These are phyloP conservation scores for Serrognathus titanus DNA, from an alignment of 2,888 invertebrate genomes.

Conservation along the genomic window DNA sequence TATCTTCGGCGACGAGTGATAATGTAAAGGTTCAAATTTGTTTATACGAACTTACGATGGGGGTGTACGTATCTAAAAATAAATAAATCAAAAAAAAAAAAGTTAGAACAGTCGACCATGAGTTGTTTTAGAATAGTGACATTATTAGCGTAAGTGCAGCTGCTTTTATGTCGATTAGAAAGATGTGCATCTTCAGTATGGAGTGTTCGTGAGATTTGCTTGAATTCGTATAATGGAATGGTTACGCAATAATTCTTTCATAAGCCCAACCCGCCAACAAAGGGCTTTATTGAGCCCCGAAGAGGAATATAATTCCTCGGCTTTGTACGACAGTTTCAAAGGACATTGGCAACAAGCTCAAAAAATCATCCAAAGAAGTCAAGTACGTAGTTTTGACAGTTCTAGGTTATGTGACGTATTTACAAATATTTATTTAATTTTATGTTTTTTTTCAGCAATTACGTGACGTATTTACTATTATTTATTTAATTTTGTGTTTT, in stretches of 20 bases:
- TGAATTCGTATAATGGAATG: conserved; percentile 39
- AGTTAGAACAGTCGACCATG: too few relatives aligned
- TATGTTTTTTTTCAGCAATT: too few relatives aligned
- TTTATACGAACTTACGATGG: too few relatives aligned
- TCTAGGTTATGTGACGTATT: conserved; percentile 16
- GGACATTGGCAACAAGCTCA: conserved; percentile 92
- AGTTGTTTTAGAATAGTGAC: too few relatives aligned
- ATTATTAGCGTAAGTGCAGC: too few relatives aligned
- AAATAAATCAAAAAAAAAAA: too few relatives aligned
- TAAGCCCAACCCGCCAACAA: conserved; percentile 37
- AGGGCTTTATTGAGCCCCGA: conserved; percentile 29
- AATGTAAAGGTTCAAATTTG: too few relatives aligned
- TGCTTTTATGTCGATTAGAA: not conserved
- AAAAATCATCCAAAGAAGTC: conserved; percentile 75
- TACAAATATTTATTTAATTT: not conserved
- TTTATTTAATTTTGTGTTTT: conserved; percentile 17
- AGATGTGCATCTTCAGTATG: not conserved
- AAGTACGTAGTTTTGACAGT: conserved; percentile 50
- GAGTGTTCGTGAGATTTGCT: not conserved
- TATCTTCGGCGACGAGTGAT: too few relatives aligned
- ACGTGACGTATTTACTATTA: conserved; percentile 6
- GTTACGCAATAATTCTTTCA: conserved; percentile 41
- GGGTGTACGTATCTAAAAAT: too few relatives aligned
- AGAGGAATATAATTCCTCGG: conserved; percentile 68
- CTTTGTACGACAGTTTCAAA: conserved; percentile 89